These are phyloP conservation scores for Ophthalmolycus amberensis DNA, from an alignment of 2,113 vertebrate species.

Conservation along the genomic window DNA sequence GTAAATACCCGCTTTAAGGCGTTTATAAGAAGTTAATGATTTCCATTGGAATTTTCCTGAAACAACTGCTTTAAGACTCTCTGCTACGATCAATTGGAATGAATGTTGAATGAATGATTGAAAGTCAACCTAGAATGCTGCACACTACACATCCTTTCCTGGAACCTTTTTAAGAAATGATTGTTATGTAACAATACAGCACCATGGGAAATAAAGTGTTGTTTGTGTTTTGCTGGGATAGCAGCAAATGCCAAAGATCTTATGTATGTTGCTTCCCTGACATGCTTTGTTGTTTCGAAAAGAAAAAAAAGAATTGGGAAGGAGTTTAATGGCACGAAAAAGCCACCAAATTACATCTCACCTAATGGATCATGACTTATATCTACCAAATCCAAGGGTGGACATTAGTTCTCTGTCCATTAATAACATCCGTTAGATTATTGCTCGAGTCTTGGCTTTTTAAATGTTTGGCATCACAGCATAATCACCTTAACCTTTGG, in stretches of 20 bases:
- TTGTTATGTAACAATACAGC: neutral
- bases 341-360: neutral
- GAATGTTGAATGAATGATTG: neutral
- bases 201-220: neutral
- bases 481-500: constrained; percentile 69
- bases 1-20: neutral
- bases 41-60: neutral
- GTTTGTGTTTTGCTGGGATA: neutral
- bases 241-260: neutral
- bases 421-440: constrained; percentile 59
- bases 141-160: neutral
- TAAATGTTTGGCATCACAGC: constrained; percentile 51
- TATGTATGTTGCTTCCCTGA: neutral
- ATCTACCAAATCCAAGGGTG: neutral
- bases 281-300: neutral
- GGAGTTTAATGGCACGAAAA: neutral
- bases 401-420: constrained; percentile 14
- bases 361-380: constrained; percentile 3
- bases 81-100: neutral
- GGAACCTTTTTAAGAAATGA: neutral
- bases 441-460: constrained; percentile 45
- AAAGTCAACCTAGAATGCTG: neutral
- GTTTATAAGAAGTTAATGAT: neutral
- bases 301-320: neutral
- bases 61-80: neutral